Evolutionary conservation across 2,888 invertebrate species (phyloP), one percentile per base, ranked within the genome.

Genomic region (Torymus auratus): DNA sequence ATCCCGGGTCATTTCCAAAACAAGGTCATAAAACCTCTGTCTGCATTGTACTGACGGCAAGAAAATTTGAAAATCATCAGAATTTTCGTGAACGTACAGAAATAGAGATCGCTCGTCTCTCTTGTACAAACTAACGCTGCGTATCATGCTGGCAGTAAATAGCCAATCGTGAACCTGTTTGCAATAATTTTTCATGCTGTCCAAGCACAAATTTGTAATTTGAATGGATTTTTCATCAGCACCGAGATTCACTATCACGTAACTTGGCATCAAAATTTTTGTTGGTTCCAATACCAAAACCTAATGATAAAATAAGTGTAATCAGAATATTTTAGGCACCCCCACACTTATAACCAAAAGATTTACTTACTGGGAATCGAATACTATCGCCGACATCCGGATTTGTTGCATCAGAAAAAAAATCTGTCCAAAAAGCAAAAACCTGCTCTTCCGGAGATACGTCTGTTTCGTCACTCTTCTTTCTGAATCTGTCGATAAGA

Each of bases 361-460:
- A 28, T 41, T n/a, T 20, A 91, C 94, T 93, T 91, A 96, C 96
- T 62, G 98, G 98, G 93, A 98, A 98, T 84, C 97, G 93, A 86
- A 98, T 97, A 86, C 93, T 94, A 89, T 96, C 95, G 79, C 95
- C 95, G 85, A 95, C 94, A 85, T 95, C 95, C 80, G 93, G 93
- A 89, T 96, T 96, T 50, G 96, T 97, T 13, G 98, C 98, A 91
- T 98, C 99, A 56, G 97, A 94, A 91, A 99, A 99, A 92, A 97
- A 99, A 88, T 99, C 99, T 94, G 98, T 97, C 99, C 99, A 99
- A 92, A 99, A 99, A 84, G 95, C 94, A 91, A 99, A 99, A 0
- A 97, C 94, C 91, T 97, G 95, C 89, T 97, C 96, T 89, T 97
- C 97, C 0, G 96, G 95, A 0, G 94, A 93, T 12, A 92, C 92